phyloP scores from a whole-genome alignment of 2,797 vertebrate species.

The Sebastes baramenuke region DNA sequence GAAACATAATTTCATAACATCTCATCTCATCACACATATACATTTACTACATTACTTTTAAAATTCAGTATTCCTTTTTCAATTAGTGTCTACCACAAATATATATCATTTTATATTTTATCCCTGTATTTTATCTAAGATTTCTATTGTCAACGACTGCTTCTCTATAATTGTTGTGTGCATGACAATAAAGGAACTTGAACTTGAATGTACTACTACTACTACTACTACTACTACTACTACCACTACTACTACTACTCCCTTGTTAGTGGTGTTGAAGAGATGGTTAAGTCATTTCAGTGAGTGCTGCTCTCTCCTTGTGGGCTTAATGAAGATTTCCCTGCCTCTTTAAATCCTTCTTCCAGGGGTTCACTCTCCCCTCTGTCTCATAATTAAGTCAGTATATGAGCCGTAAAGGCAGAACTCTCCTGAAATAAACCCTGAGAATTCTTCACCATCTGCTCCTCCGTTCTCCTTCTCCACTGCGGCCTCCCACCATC shows the following conservation, averaged over 20 bases:
- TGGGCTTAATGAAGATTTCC: slow-evolving; percentile 74
- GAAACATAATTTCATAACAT: no score
- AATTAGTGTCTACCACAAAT: background rate
- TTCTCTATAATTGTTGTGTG: background rate
- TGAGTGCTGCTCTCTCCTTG: slow-evolving; percentile 50
- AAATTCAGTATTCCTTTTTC: background rate
- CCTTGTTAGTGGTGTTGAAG: slow-evolving; percentile 24
- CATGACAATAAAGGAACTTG: background rate
- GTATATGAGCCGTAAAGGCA: slow-evolving; percentile 83
- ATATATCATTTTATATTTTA: background rate
- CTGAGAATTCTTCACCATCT: slow-evolving; percentile 75
- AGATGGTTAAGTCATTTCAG: slow-evolving; percentile 58
- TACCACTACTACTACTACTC: background rate
- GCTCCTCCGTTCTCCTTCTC: slow-evolving; percentile 52
- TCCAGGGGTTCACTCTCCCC: slow-evolving; percentile 72
- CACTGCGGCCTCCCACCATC: slow-evolving; percentile 44
- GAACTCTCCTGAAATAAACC: slow-evolving; percentile 78
- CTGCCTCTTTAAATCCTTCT: slow-evolving; percentile 71
- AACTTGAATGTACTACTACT: background rate
- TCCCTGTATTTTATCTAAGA: background rate
- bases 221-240: background rate
- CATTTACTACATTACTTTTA: background rate
- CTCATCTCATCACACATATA: background rate
- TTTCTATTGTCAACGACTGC: background rate
- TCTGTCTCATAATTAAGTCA: slow-evolving; percentile 82